Percentiles rank a stretch among this genome's conserved stretches.
phyloP scores from a whole-genome alignment of 2,888 invertebrate genomes.

The Chymomyza amoena region DNA sequence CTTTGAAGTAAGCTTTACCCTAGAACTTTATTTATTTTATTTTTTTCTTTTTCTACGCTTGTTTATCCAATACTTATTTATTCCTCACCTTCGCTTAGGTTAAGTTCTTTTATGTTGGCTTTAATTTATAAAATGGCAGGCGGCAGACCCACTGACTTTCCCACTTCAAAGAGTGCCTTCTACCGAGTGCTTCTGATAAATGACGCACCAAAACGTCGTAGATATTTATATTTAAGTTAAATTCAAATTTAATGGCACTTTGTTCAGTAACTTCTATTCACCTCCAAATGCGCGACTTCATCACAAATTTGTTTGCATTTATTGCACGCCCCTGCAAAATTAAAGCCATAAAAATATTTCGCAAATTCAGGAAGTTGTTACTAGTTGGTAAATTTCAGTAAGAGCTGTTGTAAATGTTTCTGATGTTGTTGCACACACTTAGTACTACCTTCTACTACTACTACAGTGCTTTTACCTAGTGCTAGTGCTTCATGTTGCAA shows the following conservation, averaged over 20 bases:
- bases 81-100: not conserved
- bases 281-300: conserved; percentile 9
- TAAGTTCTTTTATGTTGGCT: conserved; percentile 13
- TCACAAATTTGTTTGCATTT: conserved; percentile 11
- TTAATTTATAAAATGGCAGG: conserved; percentile 43
- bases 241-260: not conserved
- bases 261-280: conserved; percentile 26
- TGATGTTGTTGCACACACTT: conserved; percentile 13
- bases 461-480: too few relatives aligned
- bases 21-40: not conserved
- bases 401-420: conserved; percentile 36
- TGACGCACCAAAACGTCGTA: not conserved
- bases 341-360: conserved; percentile 50
- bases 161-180: too few relatives aligned
- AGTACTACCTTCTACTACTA: too few relatives aligned
- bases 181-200: too few relatives aligned
- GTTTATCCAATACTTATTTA: not conserved
- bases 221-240: not conserved
- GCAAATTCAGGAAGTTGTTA: conserved; percentile 56
- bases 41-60: not conserved
- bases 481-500: conserved; percentile 26
- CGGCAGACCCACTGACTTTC: not conserved
- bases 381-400: conserved; percentile 47
- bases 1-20: conserved; percentile 49
- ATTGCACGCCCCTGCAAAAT: conserved; percentile 19